These are phyloP conservation scores for Drosophila leontia DNA, from an alignment of 1,140 invertebrate genomes.

Conservation along the genomic window DNA sequence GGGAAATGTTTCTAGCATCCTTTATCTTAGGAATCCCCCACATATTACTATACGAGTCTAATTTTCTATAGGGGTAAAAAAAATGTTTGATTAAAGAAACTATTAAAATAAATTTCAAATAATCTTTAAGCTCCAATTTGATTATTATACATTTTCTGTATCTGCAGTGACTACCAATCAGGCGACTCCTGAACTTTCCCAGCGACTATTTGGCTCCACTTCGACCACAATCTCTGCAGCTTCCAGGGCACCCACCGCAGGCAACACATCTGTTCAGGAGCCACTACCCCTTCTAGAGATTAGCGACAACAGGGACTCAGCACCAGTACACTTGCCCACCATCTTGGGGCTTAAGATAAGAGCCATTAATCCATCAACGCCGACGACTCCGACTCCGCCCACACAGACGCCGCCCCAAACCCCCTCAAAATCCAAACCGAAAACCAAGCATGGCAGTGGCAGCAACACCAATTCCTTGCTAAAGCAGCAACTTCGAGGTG, in stretches of 20 bases:
- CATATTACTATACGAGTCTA: too few relatives aligned
- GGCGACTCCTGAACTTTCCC: conserved; percentile 73
- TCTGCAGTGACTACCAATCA: conserved; percentile 26
- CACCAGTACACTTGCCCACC: conserved; percentile 75
- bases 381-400: conserved; percentile 14
- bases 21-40: too few relatives aligned
- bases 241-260: conserved; percentile 1
- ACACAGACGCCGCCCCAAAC: conserved; percentile 9
- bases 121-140: not conserved
- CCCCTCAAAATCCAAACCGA: conserved; percentile 25
- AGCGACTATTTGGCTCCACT: conserved; percentile 71
- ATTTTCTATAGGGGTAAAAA: too few relatives aligned
- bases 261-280: conserved; percentile 1
- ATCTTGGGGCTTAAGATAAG: conserved; percentile 75
- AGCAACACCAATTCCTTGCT: conserved; percentile 81
- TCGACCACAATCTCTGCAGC: conserved; percentile 46
- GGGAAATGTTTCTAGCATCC: too few relatives aligned
- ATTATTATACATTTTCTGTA: not conserved
- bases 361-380: conserved; percentile 45
- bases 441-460: conserved; percentile 28
- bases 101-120: not conserved
- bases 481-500: conserved; percentile 83
- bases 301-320: conserved; percentile 20
- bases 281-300: conserved; percentile 29
- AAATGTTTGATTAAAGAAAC: not conserved